Conservation (phyloP, 2,888 invertebrate genomes). For the Agrotis exclamationis region DNA sequence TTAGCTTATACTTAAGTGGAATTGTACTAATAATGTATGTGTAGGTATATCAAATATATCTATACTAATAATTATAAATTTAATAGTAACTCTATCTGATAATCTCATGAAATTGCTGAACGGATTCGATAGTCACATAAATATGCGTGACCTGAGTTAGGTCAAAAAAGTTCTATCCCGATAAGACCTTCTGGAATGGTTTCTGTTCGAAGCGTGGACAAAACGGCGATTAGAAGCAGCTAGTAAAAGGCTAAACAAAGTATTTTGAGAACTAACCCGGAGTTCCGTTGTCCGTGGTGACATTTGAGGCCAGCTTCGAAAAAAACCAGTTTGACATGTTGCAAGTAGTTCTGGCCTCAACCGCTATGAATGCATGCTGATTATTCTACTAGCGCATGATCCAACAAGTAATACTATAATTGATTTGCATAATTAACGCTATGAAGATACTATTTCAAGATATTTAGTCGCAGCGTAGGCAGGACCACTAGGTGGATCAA, state of each 20-base stretch:
- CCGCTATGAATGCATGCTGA: constrained; percentile 24
- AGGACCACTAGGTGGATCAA: no score
- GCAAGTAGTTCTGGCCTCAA: constrained; percentile 43
- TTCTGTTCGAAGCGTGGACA: no score
- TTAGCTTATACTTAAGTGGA: constrained; percentile 2
- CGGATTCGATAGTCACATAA: no score
- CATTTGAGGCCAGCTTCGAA: constrained; percentile 52
- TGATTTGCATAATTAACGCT: not conserved
- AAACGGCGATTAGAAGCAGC: no score
- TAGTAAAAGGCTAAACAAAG: constrained; percentile 29
- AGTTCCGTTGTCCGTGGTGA: constrained; percentile 50
- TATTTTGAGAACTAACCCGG: constrained; percentile 38
- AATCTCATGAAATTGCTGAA: no score
- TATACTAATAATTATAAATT: no score
- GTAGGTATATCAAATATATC: no score
- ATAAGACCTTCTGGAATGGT: no score
- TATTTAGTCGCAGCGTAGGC: not conserved
- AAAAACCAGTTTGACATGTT: constrained; percentile 54
- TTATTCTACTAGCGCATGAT: constrained; percentile 9
- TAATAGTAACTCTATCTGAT: no score
- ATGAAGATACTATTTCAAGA: not conserved
- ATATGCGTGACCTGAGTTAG: no score
- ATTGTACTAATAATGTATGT: not conserved
- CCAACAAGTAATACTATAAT: not conserved
- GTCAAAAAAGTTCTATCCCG: no score